Conservation (phyloP, 2,888 invertebrate species). For the Pristionchus fissidentatus region DNA sequence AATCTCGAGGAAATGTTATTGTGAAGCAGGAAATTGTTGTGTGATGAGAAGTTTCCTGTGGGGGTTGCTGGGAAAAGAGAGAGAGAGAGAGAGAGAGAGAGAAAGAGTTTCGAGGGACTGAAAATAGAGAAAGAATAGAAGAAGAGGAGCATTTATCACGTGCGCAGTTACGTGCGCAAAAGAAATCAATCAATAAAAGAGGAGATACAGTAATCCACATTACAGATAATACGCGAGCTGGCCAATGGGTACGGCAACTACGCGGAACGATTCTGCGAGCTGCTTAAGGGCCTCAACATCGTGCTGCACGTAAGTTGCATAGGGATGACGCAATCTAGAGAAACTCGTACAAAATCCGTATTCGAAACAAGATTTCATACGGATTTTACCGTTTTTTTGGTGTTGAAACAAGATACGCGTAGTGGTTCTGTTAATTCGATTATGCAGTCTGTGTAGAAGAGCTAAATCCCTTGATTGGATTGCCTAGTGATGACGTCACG, state of each 20-base stretch:
- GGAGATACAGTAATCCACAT: not conserved
- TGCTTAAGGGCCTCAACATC: not conserved
- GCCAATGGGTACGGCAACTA: not conserved
- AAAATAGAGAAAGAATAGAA: not conserved
- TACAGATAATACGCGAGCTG: conserved; percentile 1
- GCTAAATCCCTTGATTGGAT: too few relatives aligned
- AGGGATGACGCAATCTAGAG: too few relatives aligned
- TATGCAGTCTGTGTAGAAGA: too few relatives aligned
- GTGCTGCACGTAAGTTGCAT: too few relatives aligned
- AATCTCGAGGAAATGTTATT: conserved; percentile 33
- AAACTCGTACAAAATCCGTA: too few relatives aligned
- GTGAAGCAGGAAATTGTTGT: too few relatives aligned
- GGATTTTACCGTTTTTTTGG: too few relatives aligned
- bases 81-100: not conserved
- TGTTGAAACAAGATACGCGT: too few relatives aligned
- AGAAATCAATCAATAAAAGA: not conserved
- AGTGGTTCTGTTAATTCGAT: too few relatives aligned
- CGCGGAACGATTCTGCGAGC: not conserved
- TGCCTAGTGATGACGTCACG: too few relatives aligned
- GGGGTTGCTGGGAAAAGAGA: not conserved
- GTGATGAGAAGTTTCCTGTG: too few relatives aligned
- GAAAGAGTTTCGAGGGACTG: not conserved
- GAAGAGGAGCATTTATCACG: not conserved
- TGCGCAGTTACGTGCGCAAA: not conserved
- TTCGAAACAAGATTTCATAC: too few relatives aligned